These are phyloP conservation scores for Slavum lentiscoides DNA, from an alignment of 2,888 invertebrate genomes.

Conservation along the genomic window DNA sequence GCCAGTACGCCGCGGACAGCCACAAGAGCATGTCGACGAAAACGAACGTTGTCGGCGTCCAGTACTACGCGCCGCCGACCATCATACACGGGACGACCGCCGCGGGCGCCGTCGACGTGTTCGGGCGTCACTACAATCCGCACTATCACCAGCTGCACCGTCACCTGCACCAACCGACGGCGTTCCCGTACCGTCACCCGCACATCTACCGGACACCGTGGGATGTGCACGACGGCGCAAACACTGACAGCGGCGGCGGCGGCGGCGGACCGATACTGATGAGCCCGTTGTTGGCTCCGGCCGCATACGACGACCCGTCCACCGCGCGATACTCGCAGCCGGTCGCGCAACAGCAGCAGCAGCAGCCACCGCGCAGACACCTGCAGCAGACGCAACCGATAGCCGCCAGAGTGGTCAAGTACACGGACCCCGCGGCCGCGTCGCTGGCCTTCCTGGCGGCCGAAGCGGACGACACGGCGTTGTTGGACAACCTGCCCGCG, in stretches of 20 bases:
- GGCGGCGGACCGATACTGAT: slow-evolving; percentile 20
- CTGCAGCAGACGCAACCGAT: background rate
- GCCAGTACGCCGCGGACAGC: slow-evolving; percentile 38
- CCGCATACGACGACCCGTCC: slow-evolving; percentile 18
- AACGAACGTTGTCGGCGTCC: slow-evolving; percentile 26
- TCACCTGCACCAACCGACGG: background rate
- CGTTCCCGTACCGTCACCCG: background rate
- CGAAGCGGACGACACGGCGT: slow-evolving; percentile 4
- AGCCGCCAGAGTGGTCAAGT: slow-evolving; percentile 19
- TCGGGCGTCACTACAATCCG: background rate
- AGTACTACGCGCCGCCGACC: slow-evolving; percentile 30
- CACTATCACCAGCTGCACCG: background rate
- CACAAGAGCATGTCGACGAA: slow-evolving; percentile 29
- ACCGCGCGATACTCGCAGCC: slow-evolving; percentile 17
- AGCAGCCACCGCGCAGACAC: no score
- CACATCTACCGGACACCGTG: slow-evolving; percentile 6
- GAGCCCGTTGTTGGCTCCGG: slow-evolving; percentile 9
- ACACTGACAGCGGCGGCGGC: background rate
- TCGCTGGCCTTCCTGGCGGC: slow-evolving; percentile 18
- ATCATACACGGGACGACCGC: background rate
- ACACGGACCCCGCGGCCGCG: slow-evolving; percentile 19
- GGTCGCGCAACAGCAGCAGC: background rate
- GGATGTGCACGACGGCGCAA: background rate
- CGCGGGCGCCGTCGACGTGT: background rate
- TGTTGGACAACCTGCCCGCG: slow-evolving; percentile 6